Base-by-base conservation (phyloP, 2,113 vertebrate species). In the Puma concolor region DNA sequence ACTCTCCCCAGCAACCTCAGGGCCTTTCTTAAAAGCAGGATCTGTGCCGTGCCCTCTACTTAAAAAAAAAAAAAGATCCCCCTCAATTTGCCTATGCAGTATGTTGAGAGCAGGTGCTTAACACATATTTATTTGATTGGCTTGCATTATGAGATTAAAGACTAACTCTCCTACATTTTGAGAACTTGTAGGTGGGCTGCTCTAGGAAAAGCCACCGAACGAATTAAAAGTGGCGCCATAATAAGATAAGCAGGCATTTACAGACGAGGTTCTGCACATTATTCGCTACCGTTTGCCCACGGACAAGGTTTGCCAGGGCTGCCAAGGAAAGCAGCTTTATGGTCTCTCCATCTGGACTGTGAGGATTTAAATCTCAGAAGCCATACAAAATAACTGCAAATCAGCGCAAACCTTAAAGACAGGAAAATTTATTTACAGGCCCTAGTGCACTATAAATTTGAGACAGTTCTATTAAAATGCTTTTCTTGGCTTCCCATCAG, bases 371-470 rank as follows among this genome's bases (percentile, higher is more conserved):
- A 95, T 88, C 87, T 97, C 97, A 81, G 31, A 81, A 94, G 67
- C 67, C 29, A 36, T n/a, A 94, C 23, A 94, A 98, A 98, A 63
- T 50, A 66, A 80, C 97, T 97, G 82, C 97, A 96, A 94, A 97
- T 98, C 97, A 98, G 89, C 63, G 95, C 96, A 95, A 97, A 97
- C 52, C 91, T 95, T 93, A 97, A 96, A 97, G 95, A 98, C 96
- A 96, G 92, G 86, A 96, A 98, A 97, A 95, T 52, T 54, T 94
- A 97, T 87, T 97, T 95, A 83, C 0, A 1, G 54, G 9, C 88
- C 96, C 72, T 67, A 57, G 87, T 12, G 52, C 25, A 89, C 90
- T 87, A 92, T 93, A 98, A 98, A 97, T 97, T 25, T 87, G 97
- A 97, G 33, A 94, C 83, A 80, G 74, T 98, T 96, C 83, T 94